Conservation (phyloP, 2,113 vertebrate genomes). For the Microcebus griseorufus region DNA sequence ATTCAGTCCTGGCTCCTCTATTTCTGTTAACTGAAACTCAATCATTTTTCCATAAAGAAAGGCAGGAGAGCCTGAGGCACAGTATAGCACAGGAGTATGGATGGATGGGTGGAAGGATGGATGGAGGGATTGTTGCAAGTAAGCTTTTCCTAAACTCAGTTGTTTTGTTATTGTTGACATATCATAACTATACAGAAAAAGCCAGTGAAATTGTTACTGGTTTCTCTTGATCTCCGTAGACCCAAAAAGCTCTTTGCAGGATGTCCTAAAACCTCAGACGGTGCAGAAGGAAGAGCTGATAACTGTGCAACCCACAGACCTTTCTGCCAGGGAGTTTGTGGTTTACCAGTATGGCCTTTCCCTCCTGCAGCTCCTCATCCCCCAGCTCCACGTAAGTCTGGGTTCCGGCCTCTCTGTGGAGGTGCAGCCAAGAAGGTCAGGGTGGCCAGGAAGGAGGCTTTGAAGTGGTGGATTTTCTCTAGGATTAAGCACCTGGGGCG, state of each 20-base stretch:
- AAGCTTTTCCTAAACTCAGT: constrained; percentile 11
- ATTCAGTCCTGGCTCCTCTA: background rate
- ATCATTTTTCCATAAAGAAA: background rate
- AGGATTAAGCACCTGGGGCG: background rate
- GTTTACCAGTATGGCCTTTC: constrained; percentile 90
- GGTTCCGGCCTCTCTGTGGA: background rate
- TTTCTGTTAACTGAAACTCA: background rate
- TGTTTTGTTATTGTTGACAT: background rate
- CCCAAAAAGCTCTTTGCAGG: constrained; percentile 73
- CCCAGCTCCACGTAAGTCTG: constrained; percentile 85
- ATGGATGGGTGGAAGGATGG: background rate
- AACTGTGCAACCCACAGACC: constrained; percentile 77
- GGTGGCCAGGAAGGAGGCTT: background rate
- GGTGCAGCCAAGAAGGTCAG: background rate
- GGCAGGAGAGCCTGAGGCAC: background rate
- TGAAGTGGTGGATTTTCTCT: background rate
- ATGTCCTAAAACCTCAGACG: constrained; percentile 83
- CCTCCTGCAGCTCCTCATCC: constrained; percentile 85
- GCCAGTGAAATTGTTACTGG: background rate
- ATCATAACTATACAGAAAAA: background rate
- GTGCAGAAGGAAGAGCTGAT: constrained; percentile 83
- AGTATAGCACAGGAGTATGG: background rate
- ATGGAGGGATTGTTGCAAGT: background rate
- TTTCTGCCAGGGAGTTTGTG: constrained; percentile 89
- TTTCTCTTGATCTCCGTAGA: constrained; percentile 53